phyloP scores from a whole-genome alignment of 2,797 vertebrate genomes.

The Steatocranus sp. region DNA sequence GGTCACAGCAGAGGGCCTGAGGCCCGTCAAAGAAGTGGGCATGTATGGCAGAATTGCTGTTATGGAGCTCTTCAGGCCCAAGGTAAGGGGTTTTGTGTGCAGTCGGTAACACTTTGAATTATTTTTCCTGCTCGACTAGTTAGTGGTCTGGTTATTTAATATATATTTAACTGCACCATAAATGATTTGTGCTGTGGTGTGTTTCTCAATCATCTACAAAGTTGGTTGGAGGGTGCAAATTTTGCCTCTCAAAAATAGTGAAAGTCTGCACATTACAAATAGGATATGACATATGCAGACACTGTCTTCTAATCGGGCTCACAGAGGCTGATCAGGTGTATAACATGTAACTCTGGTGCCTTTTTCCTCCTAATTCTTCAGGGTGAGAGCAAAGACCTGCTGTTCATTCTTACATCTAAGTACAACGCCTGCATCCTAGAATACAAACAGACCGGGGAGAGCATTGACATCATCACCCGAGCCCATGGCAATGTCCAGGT shows the following conservation, averaged over 20 bases:
- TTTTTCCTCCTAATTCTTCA: conserved; percentile 32
- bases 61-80: conserved; percentile 98
- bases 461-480: conserved; percentile 95
- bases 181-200: background rate
- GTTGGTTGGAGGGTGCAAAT: background rate
- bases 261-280: background rate
- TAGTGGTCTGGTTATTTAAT: background rate
- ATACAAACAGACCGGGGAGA: conserved; percentile 96
- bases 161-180: background rate
- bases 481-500: conserved; percentile 97
- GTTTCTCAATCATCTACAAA: background rate
- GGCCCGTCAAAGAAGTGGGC: conserved; percentile 96
- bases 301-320: background rate
- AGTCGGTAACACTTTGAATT: background rate
- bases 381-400: conserved; percentile 95
- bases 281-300: background rate
- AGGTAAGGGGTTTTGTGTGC: conserved; percentile 73
- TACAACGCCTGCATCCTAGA: conserved; percentile 98
- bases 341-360: background rate
- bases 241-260: background rate
- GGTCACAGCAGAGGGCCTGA: conserved; percentile 92
- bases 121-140: background rate
- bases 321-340: background rate
- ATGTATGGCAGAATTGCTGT: conserved; percentile 98
- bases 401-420: conserved; percentile 97